These are phyloP conservation scores for Blastobasis adustella DNA, from an alignment of 2,888 invertebrate species.

Conservation along the genomic window DNA sequence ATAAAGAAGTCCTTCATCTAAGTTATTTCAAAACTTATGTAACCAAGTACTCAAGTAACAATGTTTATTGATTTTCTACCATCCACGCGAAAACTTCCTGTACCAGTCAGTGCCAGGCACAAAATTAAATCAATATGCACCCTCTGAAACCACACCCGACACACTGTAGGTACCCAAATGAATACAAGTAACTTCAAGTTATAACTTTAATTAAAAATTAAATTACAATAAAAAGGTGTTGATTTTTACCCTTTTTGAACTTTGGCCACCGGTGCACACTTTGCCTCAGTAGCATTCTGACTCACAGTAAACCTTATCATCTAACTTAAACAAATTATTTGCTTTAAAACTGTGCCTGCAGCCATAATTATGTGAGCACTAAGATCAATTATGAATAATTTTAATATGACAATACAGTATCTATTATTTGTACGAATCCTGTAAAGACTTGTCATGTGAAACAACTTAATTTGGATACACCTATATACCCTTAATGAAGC, in stretches of 20 bases:
- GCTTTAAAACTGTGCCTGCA: constrained; percentile 2
- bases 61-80: constrained; percentile 7
- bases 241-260: constrained; percentile 1
- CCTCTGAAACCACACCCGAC: constrained; percentile 23
- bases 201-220: constrained; percentile 28
- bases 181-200: constrained; percentile 16
- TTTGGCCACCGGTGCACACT: neutral
- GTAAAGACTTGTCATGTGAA: no score
- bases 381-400: no score
- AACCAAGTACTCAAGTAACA: no score
- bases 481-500: no score
- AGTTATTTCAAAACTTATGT: no score
- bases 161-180: constrained; percentile 15
- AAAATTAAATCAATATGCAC: constrained; percentile 15
- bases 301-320: constrained; percentile 3
- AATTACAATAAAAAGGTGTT: constrained; percentile 14
- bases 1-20: no score
- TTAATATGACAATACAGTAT: no score
- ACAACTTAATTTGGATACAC: no score
- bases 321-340: constrained; percentile 6
- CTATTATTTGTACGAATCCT: no score
- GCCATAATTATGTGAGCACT: neutral
- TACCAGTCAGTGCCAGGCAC: constrained; percentile 19
- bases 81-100: constrained; percentile 1
- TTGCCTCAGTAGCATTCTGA: neutral